These are phyloP conservation scores for Oconnorella tubifera DNA, from an alignment of 2,888 invertebrate species.

Conservation along the genomic window DNA sequence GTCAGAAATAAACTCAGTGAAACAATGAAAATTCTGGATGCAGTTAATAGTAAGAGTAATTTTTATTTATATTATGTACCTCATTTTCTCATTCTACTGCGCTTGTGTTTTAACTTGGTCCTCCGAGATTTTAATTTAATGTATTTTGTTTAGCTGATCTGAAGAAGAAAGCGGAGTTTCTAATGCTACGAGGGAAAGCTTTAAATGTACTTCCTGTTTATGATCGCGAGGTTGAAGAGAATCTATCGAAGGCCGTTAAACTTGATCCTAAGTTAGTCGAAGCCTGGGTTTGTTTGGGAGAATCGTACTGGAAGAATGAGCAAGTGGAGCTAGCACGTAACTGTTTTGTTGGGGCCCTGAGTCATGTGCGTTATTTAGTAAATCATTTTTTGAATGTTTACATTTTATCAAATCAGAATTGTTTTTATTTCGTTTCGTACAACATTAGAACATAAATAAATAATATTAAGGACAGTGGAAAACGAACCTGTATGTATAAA, in stretches of 20 bases:
- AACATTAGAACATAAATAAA: too few species aligned
- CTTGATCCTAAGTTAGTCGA: constrained; percentile 74
- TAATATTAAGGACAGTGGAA: too few species aligned
- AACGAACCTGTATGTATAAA: too few species aligned
- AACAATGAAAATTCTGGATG: constrained; percentile 64
- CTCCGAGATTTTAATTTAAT: too few species aligned
- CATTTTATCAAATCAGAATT: too few species aligned
- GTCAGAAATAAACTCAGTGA: constrained; percentile 66
- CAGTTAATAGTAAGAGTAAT: neutral
- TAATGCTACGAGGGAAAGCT: constrained; percentile 68
- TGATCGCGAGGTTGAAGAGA: constrained; percentile 69
- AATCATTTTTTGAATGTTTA: too few species aligned
- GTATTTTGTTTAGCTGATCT: neutral
- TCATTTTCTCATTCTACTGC: neutral
- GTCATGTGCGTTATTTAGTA: constrained; percentile 54
- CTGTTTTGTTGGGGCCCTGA: constrained; percentile 71
- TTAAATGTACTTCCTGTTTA: constrained; percentile 70
- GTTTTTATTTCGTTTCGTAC: too few species aligned
- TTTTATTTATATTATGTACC: neutral
- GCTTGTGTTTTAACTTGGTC: too few species aligned
- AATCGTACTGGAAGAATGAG: constrained; percentile 82
- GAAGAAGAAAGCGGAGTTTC: constrained; percentile 46
- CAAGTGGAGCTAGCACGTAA: constrained; percentile 75
- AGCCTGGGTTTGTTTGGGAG: constrained; percentile 85
- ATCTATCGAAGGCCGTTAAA: constrained; percentile 78